Conservation (phyloP, 1,140 invertebrate species). For the Planococcus citri region DNA sequence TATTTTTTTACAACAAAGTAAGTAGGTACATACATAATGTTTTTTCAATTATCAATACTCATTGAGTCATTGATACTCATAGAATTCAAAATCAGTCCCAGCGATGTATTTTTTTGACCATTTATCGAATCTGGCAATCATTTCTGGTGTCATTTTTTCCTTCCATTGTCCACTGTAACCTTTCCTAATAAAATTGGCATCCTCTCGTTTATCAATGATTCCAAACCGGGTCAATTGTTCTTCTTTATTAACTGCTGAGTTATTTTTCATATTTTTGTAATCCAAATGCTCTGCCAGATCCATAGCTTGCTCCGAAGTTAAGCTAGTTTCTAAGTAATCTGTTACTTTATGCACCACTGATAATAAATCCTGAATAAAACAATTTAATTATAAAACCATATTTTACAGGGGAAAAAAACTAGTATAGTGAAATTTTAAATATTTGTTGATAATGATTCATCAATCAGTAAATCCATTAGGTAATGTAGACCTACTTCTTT, state of each 20-base stretch:
- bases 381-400: too few species aligned
- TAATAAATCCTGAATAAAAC: slow-evolving; percentile 24
- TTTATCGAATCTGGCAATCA: slow-evolving; percentile 53
- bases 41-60: too few species aligned
- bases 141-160: slow-evolving; percentile 59
- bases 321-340: slow-evolving; percentile 47
- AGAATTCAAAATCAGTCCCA: slow-evolving; percentile 48
- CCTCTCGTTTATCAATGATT: slow-evolving; percentile 30
- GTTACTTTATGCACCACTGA: slow-evolving; percentile 51
- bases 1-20: too few species aligned
- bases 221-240: slow-evolving; percentile 33
- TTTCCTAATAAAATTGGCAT: slow-evolving; percentile 57
- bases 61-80: too few species aligned
- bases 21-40: too few species aligned
- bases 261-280: slow-evolving; percentile 50
- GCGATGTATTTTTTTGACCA: slow-evolving; percentile 53
- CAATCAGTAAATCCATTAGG: not conserved
- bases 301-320: slow-evolving; percentile 39
- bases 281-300: slow-evolving; percentile 45
- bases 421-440: too few species aligned
- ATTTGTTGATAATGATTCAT: too few species aligned
- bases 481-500: slow-evolving; percentile 30
- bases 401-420: too few species aligned
- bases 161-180: slow-evolving; percentile 69
- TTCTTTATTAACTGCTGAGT: slow-evolving; percentile 49